These are phyloP conservation scores for Serranus cabrilla DNA, from an alignment of 2,797 vertebrate species.

Conservation along the genomic window DNA sequence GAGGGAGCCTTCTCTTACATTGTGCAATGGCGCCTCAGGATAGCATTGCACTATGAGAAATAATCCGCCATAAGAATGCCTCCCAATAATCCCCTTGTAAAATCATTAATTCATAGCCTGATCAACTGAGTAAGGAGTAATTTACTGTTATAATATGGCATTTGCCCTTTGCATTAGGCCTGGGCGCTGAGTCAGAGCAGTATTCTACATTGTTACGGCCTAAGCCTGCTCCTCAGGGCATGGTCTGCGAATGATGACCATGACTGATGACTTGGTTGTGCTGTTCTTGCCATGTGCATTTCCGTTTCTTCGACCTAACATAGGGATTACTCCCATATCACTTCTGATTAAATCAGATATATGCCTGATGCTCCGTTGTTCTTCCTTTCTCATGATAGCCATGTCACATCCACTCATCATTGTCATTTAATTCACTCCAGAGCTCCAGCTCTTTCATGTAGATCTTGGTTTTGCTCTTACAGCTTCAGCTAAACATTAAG, in stretches of 20 bases:
- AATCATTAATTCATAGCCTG: constrained; percentile 72
- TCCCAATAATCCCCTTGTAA: constrained; percentile 51
- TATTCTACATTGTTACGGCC: constrained; percentile 55
- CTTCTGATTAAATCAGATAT: constrained; percentile 72
- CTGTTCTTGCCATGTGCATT: constrained; percentile 62
- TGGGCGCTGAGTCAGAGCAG: constrained; percentile 67
- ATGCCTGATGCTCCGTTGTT: constrained; percentile 60
- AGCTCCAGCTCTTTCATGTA: constrained; percentile 38
- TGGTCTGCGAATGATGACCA: constrained; percentile 53
- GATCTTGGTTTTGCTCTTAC: constrained; percentile 45
- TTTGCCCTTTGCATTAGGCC: constrained; percentile 76
- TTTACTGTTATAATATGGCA: constrained; percentile 68
- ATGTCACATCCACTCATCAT: constrained; percentile 71
- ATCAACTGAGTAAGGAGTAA: constrained; percentile 66
- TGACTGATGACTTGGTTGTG: constrained; percentile 66
- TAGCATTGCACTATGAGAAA: constrained; percentile 58
- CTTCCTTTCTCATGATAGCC: constrained; percentile 58
- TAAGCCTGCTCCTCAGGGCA: constrained; percentile 55
- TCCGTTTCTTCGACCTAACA: constrained; percentile 58
- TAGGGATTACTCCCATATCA: constrained; percentile 62
- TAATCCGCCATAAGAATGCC: constrained; percentile 45
- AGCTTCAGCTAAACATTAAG: constrained; percentile 47
- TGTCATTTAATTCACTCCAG: constrained; percentile 64
- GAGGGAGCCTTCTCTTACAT: constrained; percentile 26
- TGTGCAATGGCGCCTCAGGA: constrained; percentile 55